Evolutionary conservation across 2,888 invertebrate genomes (phyloP).

Genomic region (Microplitis manilae): DNA sequence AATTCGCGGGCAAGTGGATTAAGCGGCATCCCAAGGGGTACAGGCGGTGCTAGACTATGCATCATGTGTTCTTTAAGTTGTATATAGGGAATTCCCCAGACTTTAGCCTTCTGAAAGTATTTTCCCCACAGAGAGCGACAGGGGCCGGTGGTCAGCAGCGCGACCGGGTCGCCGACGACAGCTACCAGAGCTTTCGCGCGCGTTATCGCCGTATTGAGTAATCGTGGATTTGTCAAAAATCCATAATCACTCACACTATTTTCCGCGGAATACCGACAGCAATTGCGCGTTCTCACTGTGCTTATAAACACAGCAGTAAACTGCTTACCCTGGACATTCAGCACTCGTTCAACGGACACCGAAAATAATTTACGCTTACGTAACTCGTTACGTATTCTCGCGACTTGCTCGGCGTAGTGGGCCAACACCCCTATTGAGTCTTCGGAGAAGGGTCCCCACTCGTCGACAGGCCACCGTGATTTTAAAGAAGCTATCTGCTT

Average conservation of each 20-base stretch:
- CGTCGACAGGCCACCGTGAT: slow-evolving; percentile 80
- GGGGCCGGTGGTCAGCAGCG: slow-evolving; percentile 82
- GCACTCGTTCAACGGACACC: slow-evolving; percentile 86
- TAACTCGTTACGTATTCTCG: slow-evolving; percentile 83
- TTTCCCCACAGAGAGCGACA: slow-evolving; percentile 82
- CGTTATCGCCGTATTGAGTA: slow-evolving; percentile 87
- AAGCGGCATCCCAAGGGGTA: slow-evolving; percentile 69
- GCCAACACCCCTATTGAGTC: slow-evolving; percentile 88
- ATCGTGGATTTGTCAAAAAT: slow-evolving; percentile 85
- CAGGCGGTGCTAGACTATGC: slow-evolving; percentile 42
- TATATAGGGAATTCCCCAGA: slow-evolving; percentile 46
- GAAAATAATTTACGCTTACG: slow-evolving; percentile 82
- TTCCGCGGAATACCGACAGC: slow-evolving; percentile 75
- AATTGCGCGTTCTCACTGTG: slow-evolving; percentile 83
- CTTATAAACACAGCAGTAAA: slow-evolving; percentile 87
- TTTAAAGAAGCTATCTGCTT: slow-evolving; percentile 82
- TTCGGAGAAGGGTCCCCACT: slow-evolving; percentile 83
- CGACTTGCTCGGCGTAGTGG: slow-evolving; percentile 86
- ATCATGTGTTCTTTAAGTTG: slow-evolving; percentile 47
- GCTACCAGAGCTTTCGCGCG: slow-evolving; percentile 87
- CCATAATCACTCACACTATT: slow-evolving; percentile 81
- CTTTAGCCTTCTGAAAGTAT: slow-evolving; percentile 55
- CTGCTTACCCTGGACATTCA: slow-evolving; percentile 91
- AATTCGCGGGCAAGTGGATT: slow-evolving; percentile 89
- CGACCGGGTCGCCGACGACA: slow-evolving; percentile 88